Evolutionary conservation across 2,113 vertebrate species (phyloP).

Genomic region (Meriones unguiculatus): DNA sequence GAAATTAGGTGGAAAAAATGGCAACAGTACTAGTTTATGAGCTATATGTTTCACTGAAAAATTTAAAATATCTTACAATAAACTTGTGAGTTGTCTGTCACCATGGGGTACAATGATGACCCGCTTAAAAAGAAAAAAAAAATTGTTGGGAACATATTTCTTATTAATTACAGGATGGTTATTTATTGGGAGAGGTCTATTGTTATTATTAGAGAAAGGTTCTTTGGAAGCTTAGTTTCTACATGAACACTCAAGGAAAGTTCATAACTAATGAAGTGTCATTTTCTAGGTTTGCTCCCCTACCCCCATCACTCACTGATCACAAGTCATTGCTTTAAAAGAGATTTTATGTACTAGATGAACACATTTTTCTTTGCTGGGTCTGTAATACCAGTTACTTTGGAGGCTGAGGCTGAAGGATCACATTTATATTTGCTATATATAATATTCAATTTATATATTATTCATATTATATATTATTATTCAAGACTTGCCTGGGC

Average conservation of each 20-base stretch:
- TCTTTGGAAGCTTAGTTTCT: slow-evolving; percentile 44
- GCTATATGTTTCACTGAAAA: slow-evolving; percentile 33
- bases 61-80: slow-evolving; percentile 42
- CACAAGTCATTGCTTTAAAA: slow-evolving; percentile 41
- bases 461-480: neutral
- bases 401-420: neutral
- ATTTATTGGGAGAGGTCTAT: slow-evolving; percentile 29
- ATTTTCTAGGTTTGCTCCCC: slow-evolving; percentile 50
- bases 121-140: slow-evolving; percentile 42
- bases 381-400: neutral
- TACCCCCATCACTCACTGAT: neutral
- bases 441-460: neutral
- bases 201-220: slow-evolving; percentile 19
- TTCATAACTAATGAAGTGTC: neutral
- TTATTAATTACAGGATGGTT: neutral
- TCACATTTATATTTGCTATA: neutral
- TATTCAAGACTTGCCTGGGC: neutral
- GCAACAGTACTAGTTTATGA: slow-evolving; percentile 16
- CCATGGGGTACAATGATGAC: neutral
- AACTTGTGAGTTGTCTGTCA: neutral
- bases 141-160: neutral
- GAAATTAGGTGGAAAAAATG: neutral
- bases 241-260: slow-evolving; percentile 23
- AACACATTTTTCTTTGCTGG: neutral
- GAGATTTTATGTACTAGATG: neutral